A percentile compares a stretch with the other conserved stretches of the same genome.
Conservation (phyloP, 1,140 invertebrate species). For the Caligus rogercresseyi region DNA sequence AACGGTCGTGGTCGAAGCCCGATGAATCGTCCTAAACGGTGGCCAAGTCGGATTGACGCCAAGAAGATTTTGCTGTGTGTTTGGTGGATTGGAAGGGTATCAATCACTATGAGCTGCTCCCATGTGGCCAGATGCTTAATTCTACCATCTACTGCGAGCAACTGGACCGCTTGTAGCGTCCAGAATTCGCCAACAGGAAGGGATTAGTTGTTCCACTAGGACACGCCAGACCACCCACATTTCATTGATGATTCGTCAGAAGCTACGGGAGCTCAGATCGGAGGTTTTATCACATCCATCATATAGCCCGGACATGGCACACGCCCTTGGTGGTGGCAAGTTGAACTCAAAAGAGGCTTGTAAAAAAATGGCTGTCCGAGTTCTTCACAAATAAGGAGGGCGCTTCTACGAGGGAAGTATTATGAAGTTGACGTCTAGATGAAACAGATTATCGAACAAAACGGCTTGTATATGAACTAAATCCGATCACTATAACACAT, state of each 20-base stretch:
- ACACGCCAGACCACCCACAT: no score
- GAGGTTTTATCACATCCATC: not conserved
- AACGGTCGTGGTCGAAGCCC: not conserved
- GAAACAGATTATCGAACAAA: not conserved
- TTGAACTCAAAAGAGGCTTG: not conserved
- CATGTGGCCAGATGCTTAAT: not conserved
- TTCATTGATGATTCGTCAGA: not conserved
- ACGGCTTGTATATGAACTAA: not conserved
- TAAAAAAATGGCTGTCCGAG: not conserved
- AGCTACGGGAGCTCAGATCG: not conserved
- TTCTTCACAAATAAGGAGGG: not conserved
- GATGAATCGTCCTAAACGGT: not conserved
- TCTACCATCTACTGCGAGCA: not conserved
- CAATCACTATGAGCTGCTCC: not conserved
- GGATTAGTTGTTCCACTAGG: no score
- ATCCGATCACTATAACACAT: not conserved
- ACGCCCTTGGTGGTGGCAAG: not conserved
- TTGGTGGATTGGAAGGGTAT: not conserved
- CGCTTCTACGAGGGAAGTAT: not conserved
- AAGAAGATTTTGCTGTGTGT: not conserved
- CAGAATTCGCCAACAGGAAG: not conserved
- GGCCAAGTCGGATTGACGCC: no score
- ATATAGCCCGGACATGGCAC: not conserved
- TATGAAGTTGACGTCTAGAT: not conserved
- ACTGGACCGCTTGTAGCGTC: not conserved